phyloP scores from a whole-genome alignment of 2,888 invertebrate species.

The Agonopterix subpropinquella region DNA sequence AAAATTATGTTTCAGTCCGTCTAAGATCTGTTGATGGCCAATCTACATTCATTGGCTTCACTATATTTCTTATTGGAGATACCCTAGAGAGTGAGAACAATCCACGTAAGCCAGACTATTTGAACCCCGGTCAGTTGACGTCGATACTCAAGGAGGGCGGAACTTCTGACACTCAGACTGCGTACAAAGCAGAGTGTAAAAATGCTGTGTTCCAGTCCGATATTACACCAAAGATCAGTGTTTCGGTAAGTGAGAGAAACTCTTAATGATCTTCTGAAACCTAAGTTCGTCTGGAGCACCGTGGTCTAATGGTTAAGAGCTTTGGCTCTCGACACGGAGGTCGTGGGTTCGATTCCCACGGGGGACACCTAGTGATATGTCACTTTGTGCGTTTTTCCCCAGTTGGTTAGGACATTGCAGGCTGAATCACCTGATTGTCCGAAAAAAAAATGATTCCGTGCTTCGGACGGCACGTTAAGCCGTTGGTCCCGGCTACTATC shows the following conservation, averaged over 20 bases:
- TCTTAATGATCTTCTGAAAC: too few relatives aligned
- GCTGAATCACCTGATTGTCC: too few relatives aligned
- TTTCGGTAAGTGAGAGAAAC: constrained; percentile 32
- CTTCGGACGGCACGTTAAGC: too few relatives aligned
- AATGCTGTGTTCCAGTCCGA: constrained; percentile 55
- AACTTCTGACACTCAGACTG: constrained; percentile 16
- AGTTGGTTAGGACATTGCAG: too few relatives aligned
- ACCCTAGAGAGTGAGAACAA: constrained; percentile 40
- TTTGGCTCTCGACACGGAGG: too few relatives aligned
- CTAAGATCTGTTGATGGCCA: constrained; percentile 38
- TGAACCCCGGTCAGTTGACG: constrained; percentile 33
- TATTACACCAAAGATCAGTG: constrained; percentile 48
- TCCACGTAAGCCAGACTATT: constrained; percentile 33
- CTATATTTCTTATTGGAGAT: constrained; percentile 51
- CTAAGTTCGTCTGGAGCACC: too few relatives aligned
- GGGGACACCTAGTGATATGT: too few relatives aligned
- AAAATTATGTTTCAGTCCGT: constrained; percentile 38
- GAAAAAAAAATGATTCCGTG: too few relatives aligned
- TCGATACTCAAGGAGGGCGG: constrained; percentile 18
- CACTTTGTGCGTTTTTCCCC: too few relatives aligned
- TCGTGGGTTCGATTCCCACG: too few relatives aligned
- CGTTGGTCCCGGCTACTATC: too few relatives aligned
- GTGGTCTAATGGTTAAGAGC: too few relatives aligned
- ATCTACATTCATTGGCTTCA: constrained; percentile 56
- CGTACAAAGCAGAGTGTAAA: constrained; percentile 32